phyloP scores from a whole-genome alignment of 2,797 vertebrate genomes.

The Amniataba percoides region DNA sequence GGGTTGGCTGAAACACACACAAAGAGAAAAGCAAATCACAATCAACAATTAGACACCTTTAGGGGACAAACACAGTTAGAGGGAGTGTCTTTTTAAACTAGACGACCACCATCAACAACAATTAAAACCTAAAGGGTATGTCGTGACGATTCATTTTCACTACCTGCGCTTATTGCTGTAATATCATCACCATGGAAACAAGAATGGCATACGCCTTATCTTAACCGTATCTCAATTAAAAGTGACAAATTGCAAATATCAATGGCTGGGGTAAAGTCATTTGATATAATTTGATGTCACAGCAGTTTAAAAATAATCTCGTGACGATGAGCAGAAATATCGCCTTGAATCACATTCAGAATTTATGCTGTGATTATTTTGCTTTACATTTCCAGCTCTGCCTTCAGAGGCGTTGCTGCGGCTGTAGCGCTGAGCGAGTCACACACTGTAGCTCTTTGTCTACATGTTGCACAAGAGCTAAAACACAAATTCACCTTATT shows the following conservation, averaged over 20 bases:
- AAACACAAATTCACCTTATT: neutral
- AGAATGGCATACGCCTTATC: neutral
- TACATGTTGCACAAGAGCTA: neutral
- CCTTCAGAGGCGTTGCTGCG: neutral
- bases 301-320: neutral
- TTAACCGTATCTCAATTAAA: slow-evolving; percentile 22
- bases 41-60: slow-evolving; percentile 21
- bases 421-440: neutral
- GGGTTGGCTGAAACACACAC: slow-evolving; percentile 90
- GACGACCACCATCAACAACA: neutral
- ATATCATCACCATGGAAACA: slow-evolving; percentile 41
- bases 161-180: neutral
- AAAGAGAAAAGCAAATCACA: slow-evolving; percentile 3
- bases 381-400: neutral
- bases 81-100: slow-evolving; percentile 6
- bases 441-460: too few species aligned
- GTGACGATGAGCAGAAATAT: neutral
- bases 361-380: neutral
- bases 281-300: slow-evolving; percentile 17
- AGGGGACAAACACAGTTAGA: slow-evolving; percentile 6
- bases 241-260: slow-evolving; percentile 22
- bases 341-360: neutral
- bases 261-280: neutral
- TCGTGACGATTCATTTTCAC: slow-evolving; percentile 14
- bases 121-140: slow-evolving; percentile 19